phyloP scores from a whole-genome alignment of 2,113 vertebrate species.

The Sterna hirundo region DNA sequence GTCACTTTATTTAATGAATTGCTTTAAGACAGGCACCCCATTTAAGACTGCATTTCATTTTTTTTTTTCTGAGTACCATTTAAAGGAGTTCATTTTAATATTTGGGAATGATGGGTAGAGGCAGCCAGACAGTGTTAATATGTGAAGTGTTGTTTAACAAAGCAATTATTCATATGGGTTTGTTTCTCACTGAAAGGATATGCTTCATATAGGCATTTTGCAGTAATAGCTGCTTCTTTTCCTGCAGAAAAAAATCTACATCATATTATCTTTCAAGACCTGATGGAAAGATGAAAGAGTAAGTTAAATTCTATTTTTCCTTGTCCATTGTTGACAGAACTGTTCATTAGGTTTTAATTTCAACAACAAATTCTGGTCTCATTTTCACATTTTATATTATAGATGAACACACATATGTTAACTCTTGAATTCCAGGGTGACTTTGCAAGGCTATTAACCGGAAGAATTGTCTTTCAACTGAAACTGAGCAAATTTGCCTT shows the following conservation, averaged over 20 bases:
- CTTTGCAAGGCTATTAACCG: neutral
- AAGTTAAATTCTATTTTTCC: neutral
- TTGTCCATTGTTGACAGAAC: neutral
- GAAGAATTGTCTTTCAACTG: neutral
- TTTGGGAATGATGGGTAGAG: neutral
- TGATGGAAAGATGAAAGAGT: neutral
- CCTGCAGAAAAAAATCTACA: fast-evolving
- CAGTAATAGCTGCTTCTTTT: neutral
- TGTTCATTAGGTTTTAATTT: neutral
- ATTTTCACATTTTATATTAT: neutral
- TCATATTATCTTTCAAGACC: neutral
- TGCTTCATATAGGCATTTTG: neutral
- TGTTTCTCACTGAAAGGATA: neutral
- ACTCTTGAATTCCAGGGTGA: neutral
- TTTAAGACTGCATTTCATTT: neutral
- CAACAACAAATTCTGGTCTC: neutral
- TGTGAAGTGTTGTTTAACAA: neutral
- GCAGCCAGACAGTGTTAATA: neutral
- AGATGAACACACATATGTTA: neutral
- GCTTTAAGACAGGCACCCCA: neutral
- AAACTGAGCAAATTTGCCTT: neutral
- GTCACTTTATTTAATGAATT: neutral
- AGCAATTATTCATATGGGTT: neutral
- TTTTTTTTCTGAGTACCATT: neutral
- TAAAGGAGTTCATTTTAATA: neutral